phyloP scores from a whole-genome alignment of 2,888 invertebrate species.

The Cerastis leucographa region DNA sequence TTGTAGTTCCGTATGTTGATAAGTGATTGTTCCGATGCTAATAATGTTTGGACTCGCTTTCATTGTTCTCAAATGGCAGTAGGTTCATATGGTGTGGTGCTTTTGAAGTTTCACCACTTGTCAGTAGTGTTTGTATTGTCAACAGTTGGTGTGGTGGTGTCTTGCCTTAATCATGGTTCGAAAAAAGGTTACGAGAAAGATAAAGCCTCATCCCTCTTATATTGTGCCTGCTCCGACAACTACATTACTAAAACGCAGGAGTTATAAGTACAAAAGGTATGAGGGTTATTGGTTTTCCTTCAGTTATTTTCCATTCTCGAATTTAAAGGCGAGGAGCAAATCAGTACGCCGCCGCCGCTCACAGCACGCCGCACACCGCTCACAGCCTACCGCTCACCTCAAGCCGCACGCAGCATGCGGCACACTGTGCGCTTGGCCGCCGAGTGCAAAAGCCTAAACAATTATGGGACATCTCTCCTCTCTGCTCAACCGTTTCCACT shows the following conservation, averaged over 20 bases:
- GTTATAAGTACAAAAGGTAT: constrained; percentile 70
- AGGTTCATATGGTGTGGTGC: constrained; percentile 42
- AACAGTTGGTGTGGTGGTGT: constrained; percentile 38
- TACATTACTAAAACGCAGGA: constrained; percentile 69
- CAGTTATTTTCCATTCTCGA: not conserved
- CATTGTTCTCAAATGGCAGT: constrained; percentile 63
- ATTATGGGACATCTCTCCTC: no score
- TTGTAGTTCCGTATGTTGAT: constrained; percentile 53
- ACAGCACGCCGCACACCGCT: no score
- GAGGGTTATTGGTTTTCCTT: not conserved
- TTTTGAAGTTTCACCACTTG: constrained; percentile 45
- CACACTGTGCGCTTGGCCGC: no score
- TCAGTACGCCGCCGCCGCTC: no score
- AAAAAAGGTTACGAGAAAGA: constrained; percentile 60
- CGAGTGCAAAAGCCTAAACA: no score
- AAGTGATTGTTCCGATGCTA: constrained; percentile 59
- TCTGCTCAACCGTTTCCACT: no score
- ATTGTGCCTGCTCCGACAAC: constrained; percentile 66
- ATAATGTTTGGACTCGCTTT: constrained; percentile 60
- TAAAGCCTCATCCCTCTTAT: constrained; percentile 60
- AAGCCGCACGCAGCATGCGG: no score
- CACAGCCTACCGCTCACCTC: no score
- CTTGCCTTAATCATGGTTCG: constrained; percentile 62
- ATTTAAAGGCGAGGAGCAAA: constrained; percentile 4
- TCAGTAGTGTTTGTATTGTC: constrained; percentile 40